Evolutionary conservation across 2,797 vertebrate genomes (phyloP).

Genomic region (Clarias platycephalus): DNA sequence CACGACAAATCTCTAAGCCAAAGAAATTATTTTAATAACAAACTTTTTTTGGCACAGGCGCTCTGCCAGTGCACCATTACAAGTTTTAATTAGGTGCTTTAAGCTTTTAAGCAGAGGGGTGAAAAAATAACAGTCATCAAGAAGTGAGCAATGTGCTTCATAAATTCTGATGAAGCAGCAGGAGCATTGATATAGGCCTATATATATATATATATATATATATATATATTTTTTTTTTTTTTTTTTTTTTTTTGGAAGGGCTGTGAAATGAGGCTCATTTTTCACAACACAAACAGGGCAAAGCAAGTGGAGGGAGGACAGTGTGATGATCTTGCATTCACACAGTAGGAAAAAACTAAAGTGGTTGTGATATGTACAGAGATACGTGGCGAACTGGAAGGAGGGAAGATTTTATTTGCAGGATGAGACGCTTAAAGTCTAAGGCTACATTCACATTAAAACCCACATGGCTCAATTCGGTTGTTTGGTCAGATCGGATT

Average conservation of each 20-base stretch:
- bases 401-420: slow-evolving; percentile 44
- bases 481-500: too few species aligned
- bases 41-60: not conserved
- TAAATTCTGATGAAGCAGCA: slow-evolving; percentile 59
- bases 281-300: slow-evolving; percentile 58
- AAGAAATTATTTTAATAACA: not conserved
- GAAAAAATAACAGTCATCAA: slow-evolving; percentile 30
- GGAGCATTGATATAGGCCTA: slow-evolving; percentile 11
- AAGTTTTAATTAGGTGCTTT: slow-evolving; percentile 62
- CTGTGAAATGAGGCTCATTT: slow-evolving; percentile 52
- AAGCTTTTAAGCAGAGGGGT: slow-evolving; percentile 54
- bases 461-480: too few species aligned
- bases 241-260: slow-evolving; percentile 37
- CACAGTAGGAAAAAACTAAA: not conserved
- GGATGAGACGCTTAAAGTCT: not conserved
- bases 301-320: slow-evolving; percentile 44
- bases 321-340: slow-evolving; percentile 56
- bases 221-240: too few species aligned
- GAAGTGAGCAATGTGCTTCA: slow-evolving; percentile 45
- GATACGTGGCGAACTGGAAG: slow-evolving; percentile 37
- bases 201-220: too few species aligned
- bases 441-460: too few species aligned
- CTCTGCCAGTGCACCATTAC: slow-evolving; percentile 31
- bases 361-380: not conserved
- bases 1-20: not conserved